A percentile compares a stretch with the other conserved stretches of the same genome.
phyloP scores from a whole-genome alignment of 2,888 invertebrate genomes.

The Agrochola lota region DNA sequence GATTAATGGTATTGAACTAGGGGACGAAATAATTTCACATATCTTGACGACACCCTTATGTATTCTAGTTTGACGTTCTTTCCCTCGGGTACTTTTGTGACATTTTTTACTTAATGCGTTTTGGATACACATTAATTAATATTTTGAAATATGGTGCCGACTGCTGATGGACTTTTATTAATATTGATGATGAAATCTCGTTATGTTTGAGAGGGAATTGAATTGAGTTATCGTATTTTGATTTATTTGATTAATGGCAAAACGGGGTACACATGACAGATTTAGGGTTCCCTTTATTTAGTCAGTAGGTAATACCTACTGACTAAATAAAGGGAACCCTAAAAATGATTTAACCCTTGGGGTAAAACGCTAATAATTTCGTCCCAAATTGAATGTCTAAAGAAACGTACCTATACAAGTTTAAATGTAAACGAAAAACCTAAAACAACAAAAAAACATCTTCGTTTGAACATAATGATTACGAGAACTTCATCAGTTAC shows the following conservation, averaged over 20 bases:
- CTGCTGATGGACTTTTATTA: constrained; percentile 63
- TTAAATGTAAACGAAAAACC: background rate
- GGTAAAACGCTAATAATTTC: background rate
- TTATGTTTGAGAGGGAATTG: constrained; percentile 54
- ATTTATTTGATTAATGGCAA: constrained; percentile 56
- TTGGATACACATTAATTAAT: constrained; percentile 66
- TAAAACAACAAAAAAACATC: background rate
- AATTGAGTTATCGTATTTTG: constrained; percentile 50
- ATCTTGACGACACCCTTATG: constrained; percentile 75
- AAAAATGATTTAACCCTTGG: background rate
- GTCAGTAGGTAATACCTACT: too few relatives aligned
- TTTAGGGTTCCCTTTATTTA: too few relatives aligned
- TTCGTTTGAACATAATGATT: background rate
- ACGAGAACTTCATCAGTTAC: background rate
- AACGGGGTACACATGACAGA: constrained; percentile 11
- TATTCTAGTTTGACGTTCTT: constrained; percentile 64
- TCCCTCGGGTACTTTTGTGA: constrained; percentile 64
- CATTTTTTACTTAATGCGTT: constrained; percentile 61
- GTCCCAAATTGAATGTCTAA: background rate
- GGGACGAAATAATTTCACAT: constrained; percentile 78
- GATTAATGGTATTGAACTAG: constrained; percentile 86
- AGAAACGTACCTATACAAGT: background rate
- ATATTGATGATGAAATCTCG: constrained; percentile 68
- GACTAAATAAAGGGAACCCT: background rate
- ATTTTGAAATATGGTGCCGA: constrained; percentile 55